These are phyloP conservation scores for Ridgeia piscesae DNA, from an alignment of 1,140 invertebrate species.

Conservation along the genomic window DNA sequence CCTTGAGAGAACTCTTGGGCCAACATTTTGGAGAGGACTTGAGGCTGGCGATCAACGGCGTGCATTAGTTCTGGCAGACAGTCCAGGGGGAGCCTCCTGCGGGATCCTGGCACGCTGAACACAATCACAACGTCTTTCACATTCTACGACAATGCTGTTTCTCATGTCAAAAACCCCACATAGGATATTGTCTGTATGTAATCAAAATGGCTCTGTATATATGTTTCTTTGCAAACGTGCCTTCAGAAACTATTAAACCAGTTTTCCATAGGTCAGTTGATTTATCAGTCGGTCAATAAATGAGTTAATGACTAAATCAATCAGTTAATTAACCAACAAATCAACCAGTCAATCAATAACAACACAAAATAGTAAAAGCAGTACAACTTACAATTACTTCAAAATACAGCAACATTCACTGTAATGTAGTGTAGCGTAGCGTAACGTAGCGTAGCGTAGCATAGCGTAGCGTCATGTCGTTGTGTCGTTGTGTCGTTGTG, in stretches of 20 bases:
- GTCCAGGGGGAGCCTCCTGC: constrained; percentile 48
- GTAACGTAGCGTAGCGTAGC: no score
- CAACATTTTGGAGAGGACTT: constrained; percentile 56
- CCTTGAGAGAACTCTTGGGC: constrained; percentile 57
- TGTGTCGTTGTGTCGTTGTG: no score
- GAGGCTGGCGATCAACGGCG: constrained; percentile 54
- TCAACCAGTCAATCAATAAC: no score
- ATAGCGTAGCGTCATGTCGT: no score
- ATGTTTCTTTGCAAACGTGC: background rate
- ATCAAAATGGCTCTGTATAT: background rate
- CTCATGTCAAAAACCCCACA: background rate
- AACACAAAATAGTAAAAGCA: no score
- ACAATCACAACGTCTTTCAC: background rate
- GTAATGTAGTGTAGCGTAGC: no score
- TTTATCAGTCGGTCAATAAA: no score
- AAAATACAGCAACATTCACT: constrained; percentile 41
- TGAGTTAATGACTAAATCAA: no score
- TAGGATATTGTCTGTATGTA: background rate
- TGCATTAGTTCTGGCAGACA: constrained; percentile 63
- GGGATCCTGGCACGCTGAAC: background rate
- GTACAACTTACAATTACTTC: no score
- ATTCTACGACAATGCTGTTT: background rate
- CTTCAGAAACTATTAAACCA: background rate
- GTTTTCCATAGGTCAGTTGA: no score
- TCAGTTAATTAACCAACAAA: no score